These are phyloP conservation scores for Molossus alvarezi DNA, from an alignment of 2,797 vertebrate genomes.

Conservation along the genomic window DNA sequence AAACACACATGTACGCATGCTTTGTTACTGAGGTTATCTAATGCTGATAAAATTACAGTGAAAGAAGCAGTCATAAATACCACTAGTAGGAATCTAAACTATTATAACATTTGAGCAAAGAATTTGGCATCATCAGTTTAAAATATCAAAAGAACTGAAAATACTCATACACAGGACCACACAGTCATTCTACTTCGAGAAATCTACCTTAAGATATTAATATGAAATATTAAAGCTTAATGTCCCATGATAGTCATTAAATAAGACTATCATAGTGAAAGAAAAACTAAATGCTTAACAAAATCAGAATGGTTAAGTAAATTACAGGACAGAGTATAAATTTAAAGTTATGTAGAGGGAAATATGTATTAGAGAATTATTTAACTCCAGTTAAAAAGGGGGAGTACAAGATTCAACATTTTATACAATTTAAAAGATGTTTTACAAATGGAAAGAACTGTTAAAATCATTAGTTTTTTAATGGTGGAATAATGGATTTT, in stretches of 20 bases:
- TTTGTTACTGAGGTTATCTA: slow-evolving; percentile 33
- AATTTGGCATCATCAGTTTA: slow-evolving; percentile 25
- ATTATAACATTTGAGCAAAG: slow-evolving; percentile 19
- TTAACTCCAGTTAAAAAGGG: slow-evolving; percentile 28
- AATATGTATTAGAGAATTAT: slow-evolving; percentile 30
- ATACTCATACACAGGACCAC: background rate
- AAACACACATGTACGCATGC: background rate
- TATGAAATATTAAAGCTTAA: slow-evolving; percentile 60
- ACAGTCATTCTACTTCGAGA: slow-evolving; percentile 7
- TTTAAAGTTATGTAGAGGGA: slow-evolving; percentile 38
- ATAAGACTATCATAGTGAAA: slow-evolving; percentile 34
- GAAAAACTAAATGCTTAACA: background rate
- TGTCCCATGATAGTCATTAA: background rate
- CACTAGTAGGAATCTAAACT: background rate
- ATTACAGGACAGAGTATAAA: slow-evolving; percentile 4
- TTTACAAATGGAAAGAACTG: slow-evolving; percentile 58
- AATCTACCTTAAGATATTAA: slow-evolving; percentile 26
- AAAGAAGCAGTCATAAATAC: slow-evolving; percentile 59
- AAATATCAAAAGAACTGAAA: slow-evolving; percentile 43
- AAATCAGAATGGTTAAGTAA: slow-evolving; percentile 56
- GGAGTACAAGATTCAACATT: background rate
- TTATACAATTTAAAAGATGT: slow-evolving; percentile 31
- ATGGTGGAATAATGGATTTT: slow-evolving; percentile 59
- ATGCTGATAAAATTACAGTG: slow-evolving; percentile 40
- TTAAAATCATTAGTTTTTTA: slow-evolving; percentile 52